Evolutionary conservation across 2,888 invertebrate genomes (phyloP).

Genomic region (Hemicrepidius hirtus): DNA sequence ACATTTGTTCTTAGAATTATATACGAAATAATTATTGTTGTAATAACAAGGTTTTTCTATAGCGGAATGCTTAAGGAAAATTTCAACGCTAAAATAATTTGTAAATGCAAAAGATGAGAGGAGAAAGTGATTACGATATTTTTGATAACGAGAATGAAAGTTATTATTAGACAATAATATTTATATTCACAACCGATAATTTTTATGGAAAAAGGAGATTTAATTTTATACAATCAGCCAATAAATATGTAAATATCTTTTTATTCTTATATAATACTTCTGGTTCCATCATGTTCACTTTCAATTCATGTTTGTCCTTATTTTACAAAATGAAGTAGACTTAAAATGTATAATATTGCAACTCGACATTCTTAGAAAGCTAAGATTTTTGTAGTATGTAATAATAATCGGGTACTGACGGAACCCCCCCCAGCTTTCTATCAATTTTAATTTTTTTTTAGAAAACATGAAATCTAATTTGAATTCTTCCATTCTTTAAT

Average conservation of each 20-base stretch:
- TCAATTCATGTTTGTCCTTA: conserved; percentile 21
- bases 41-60: conserved; percentile 11
- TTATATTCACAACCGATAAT: conserved; percentile 12
- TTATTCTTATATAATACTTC: conserved; percentile 26
- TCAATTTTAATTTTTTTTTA: background rate
- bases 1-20: conserved; percentile 20
- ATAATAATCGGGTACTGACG: conserved; percentile 15
- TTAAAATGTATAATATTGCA: conserved; percentile 26
- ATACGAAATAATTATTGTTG: conserved; percentile 7
- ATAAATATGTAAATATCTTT: conserved; percentile 25
- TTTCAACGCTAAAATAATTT: background rate
- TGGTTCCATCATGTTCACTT: conserved; percentile 31
- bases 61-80: conserved; percentile 1
- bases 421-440: conserved; percentile 21
- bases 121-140: conserved; percentile 23
- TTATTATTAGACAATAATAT: conserved; percentile 19
- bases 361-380: conserved; percentile 16
- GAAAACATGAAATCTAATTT: background rate
- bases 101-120: conserved; percentile 7
- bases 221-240: conserved; percentile 15
- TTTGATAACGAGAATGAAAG: conserved; percentile 25
- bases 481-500: background rate
- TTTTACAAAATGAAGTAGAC: conserved; percentile 19
- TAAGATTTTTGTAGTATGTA: conserved; percentile 6
- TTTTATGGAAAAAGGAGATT: conserved; percentile 4